Base-by-base conservation (phyloP, 2,888 invertebrate genomes). In the Xiphydria camelus region DNA sequence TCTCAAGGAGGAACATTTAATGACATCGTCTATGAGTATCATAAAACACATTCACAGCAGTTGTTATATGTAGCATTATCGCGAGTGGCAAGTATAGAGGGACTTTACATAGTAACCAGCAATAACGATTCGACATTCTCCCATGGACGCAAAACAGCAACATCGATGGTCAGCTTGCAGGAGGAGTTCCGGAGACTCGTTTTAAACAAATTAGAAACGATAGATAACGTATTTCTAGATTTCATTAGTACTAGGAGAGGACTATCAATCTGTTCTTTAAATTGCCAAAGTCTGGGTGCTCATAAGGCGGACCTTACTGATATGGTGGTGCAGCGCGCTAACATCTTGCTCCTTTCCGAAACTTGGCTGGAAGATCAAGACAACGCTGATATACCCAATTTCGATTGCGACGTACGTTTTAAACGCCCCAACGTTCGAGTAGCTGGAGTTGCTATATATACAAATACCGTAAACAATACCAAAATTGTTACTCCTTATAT, bases 41-140 rank as follows among this genome's bases (percentile, higher is more conserved):
- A 41, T 10, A 25, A 20, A 23, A 33, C 2, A 20, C 45, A 40
- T 33, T 21, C 33, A 10, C 57, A 55, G 39, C 29, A 22, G 41
- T 45, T 60, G n/a, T 39, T 62, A 23, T 64, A 65, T 43, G 59
- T 65, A 31, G 62, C 63, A 4, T 35, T 62, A 45, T 57, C 57
- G 35, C 34, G 59, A 46, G 61, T 59, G 10, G 58, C 54, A 12
- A 49, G 41, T 43, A 46, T 57, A n/a, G 47, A 52, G 42, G 54
- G 52, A 25, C 45, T 59, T n/a, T 52, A 32, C 42, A 47, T 49
- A 31, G 20, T 23, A 9, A 31, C 37, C 6, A 9, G 17, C 17
- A 23, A 36, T 9, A 20, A 37, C 22, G 34, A 20, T 14, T n/a
- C n/a, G n/a, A n/a, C n/a, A n/a, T 43, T 43, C 20, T 21, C 18